Evolutionary conservation across 2,888 invertebrate species (phyloP), one percentile per base, ranked within the genome.

Genomic region (Drosophila imparisetae): DNA sequence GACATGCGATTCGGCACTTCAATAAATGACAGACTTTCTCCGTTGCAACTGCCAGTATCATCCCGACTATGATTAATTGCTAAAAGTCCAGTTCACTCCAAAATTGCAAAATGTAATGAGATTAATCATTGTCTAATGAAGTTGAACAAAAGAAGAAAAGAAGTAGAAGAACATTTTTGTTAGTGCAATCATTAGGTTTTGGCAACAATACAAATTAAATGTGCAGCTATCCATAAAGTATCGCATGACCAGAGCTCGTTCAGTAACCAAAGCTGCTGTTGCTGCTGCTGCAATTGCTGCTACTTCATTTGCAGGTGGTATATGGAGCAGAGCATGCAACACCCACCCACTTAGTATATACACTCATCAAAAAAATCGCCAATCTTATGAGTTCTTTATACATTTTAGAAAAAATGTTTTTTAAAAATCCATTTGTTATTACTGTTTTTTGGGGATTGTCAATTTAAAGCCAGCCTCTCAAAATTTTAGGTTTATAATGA

Each of bases 201-300:
- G 60, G 38, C 53, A 72, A 71, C 34, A 66, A 53, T 50, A 63
- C 65, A 81, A 68, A 78, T 78, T 68, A 78, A 78, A 81, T 78
- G 78, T 68, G 55, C 55, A 63, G 53, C 82, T 27, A 78, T 81
- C 73, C 79, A 81, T 78, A 72, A 78, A 58, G 82, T 67, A 81
- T 78, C 78, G 59, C 74, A 54, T 80, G 77, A 53, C 34, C 64
- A 53, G 57, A 58, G 53, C n/a, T 36, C 50, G 38, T 36, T 57
- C 73, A 18, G 74, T 50, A 59, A 72, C 58, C 53, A 18, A 48
- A 73, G 69, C 48, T 64, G 42, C 45, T 32, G 27, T 34, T 49
- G 54, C 30, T 53, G 38, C 13, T 55, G 53, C 21, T 24, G 38
- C 55, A 52, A 30, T n/a, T 72, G 34, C 50, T 53, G 50, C 32